Evolutionary conservation across 2,113 vertebrate genomes (phyloP).

Genomic region (Xiphorhynchus elegans): DNA sequence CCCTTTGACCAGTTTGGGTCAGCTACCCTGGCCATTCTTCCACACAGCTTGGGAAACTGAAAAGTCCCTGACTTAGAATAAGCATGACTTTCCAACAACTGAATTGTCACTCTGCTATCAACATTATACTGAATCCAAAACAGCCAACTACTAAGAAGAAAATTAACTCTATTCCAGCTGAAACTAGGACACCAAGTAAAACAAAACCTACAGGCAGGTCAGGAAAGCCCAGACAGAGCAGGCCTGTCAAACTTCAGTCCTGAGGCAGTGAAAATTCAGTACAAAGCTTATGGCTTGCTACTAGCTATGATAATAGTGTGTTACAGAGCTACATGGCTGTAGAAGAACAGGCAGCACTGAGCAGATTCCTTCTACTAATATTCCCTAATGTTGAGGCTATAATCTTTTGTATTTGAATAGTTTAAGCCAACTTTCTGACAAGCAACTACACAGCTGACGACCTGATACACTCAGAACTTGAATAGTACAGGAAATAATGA

Average conservation of each 20-base stretch:
- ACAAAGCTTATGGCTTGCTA: background rate
- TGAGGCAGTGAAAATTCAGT: background rate
- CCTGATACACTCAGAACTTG: slow-evolving; percentile 9
- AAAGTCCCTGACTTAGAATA: background rate
- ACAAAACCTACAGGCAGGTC: background rate
- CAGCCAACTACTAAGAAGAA: background rate
- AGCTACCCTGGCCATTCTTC: background rate
- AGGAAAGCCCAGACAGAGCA: background rate
- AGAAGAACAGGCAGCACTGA: background rate
- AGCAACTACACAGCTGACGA: background rate
- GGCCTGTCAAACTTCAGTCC: background rate
- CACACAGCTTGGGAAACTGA: background rate
- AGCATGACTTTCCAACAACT: background rate
- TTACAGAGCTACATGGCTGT: background rate
- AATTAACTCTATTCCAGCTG: background rate
- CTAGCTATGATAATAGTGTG: background rate
- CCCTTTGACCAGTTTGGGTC: background rate
- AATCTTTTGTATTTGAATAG: slow-evolving; percentile 35
- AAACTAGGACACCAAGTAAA: background rate
- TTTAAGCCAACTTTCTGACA: slow-evolving; percentile 31
- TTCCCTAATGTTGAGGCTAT: background rate
- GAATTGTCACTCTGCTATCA: background rate
- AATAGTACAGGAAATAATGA: slow-evolving; percentile 1
- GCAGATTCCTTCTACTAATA: background rate
- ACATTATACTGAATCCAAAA: background rate